Conservation (phyloP, 1,140 invertebrate species). For the Proales similis region DNA sequence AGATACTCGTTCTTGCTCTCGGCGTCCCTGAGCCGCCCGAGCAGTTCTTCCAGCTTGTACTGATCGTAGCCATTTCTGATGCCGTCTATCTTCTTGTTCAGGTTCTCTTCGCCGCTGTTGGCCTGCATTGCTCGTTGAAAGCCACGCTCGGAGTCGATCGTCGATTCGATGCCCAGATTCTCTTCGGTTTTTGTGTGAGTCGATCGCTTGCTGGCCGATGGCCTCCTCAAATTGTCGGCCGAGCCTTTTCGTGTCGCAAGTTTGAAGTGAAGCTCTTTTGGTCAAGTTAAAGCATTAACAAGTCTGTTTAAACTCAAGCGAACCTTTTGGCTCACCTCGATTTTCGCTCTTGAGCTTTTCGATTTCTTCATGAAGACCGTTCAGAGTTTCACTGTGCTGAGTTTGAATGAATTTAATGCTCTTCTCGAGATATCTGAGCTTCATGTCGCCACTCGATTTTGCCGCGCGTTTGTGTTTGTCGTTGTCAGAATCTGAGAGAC, state of each 20-base stretch:
- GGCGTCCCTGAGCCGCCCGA: constrained; percentile 13
- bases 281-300: neutral
- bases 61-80: constrained; percentile 15
- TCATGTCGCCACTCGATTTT: too few relatives aligned
- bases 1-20: constrained; percentile 37
- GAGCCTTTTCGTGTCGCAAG: constrained; percentile 22
- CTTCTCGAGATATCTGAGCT: constrained; percentile 33
- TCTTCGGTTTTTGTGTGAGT: too few relatives aligned
- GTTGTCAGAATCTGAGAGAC: too few relatives aligned
- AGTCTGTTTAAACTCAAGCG: constrained; percentile 2
- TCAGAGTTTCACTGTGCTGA: constrained; percentile 29
- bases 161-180: too few relatives aligned
- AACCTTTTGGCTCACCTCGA: constrained; percentile 26
- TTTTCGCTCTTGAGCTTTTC: constrained; percentile 33
- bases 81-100: constrained; percentile 16
- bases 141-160: too few relatives aligned
- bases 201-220: too few relatives aligned
- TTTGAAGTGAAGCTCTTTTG: constrained; percentile 36
- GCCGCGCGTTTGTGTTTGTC: too few relatives aligned
- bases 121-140: constrained; percentile 23
- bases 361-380: constrained; percentile 37
- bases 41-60: constrained; percentile 16
- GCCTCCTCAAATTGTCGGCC: too few relatives aligned
- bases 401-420: constrained; percentile 34
- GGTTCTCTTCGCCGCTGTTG: constrained; percentile 4